These are phyloP conservation scores for Grapholita molesta DNA, from an alignment of 1,140 invertebrate species.

Conservation along the genomic window DNA sequence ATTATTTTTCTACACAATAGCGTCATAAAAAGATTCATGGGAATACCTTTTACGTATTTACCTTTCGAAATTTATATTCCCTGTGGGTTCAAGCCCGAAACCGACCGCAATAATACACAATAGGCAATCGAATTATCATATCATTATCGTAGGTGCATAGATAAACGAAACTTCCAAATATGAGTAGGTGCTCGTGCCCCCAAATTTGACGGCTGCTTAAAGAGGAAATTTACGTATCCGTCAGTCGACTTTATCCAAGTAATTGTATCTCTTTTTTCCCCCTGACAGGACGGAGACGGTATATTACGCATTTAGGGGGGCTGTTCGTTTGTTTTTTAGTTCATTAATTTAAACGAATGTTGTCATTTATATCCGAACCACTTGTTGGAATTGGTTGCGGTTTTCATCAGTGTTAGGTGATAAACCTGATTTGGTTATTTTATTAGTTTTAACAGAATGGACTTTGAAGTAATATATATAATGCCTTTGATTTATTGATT, in stretches of 20 bases:
- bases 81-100: constrained; percentile 45
- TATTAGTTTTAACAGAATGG: too few relatives aligned
- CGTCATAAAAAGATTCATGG: constrained; percentile 54
- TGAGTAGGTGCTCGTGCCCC: constrained; percentile 6
- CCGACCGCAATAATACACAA: constrained; percentile 59
- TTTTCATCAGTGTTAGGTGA: too few relatives aligned
- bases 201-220: not conserved
- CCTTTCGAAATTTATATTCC: constrained; percentile 69
- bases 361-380: too few relatives aligned
- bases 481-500: too few relatives aligned
- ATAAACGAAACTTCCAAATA: constrained; percentile 29
- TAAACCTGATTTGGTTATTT: too few relatives aligned
- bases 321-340: too few relatives aligned
- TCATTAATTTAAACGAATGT: too few relatives aligned
- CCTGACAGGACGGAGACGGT: not conserved
- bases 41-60: constrained; percentile 59
- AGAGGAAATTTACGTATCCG: not conserved
- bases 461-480: too few relatives aligned
- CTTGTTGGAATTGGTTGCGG: too few relatives aligned
- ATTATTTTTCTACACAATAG: constrained; percentile 40
- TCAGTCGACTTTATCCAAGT: not conserved
- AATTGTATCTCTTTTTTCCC: not conserved
- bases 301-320: too few relatives aligned
- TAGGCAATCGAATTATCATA: constrained; percentile 68
- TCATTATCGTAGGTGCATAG: constrained; percentile 36